Evolutionary conservation across 2,888 invertebrate species (phyloP), one percentile per base, ranked within the genome.

Genomic region (Standfussiana lucernea): DNA sequence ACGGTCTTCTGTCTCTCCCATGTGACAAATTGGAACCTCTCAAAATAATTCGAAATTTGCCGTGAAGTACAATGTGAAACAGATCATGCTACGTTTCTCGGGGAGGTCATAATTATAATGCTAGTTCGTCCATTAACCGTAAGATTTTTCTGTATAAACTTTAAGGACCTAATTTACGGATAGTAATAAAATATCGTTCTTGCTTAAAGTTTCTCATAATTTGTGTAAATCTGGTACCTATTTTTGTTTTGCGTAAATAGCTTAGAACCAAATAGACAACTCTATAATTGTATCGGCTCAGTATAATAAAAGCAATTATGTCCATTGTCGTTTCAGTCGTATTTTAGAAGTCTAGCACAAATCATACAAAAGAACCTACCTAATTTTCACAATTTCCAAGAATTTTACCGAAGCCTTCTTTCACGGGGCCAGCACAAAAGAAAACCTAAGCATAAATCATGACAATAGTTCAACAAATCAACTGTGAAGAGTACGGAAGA

Each of bases 401-500:
- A 72, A 67, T 67, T 73, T 42, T 15, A 8, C 11, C 35, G 15
- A 35, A 70, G 6, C 28, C 28, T 53, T n/a, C 70, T 66, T 15
- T 74, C 74, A 79, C 72, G 72, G 21, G 10, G 1, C 10, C 10
- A 15, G 10, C 21, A 80, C 67, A 80, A 82, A 74, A 67, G 42
- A 28, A 82, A 70, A 74, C 7, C 35, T 59, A 84, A 70, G 59
- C n/a, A n/a, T n/a, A n/a, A n/a, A n/a, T n/a, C n/a, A 18, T 64
- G 0, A 64, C 62, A 50, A 73, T 84, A n/a, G 40, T 40, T 42
- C 10, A 24, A 28, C 32, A 32, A 74, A 84, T 79, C 42, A 62
- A 74, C 80, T 71, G 82, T 83, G 66, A 73, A 71, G 28, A 18
- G 35, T n/a, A 5, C 79, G 66, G 67, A 84, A 84, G 82, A 79